phyloP scores from a whole-genome alignment of 2,888 invertebrate genomes.

The Artemia sinica region DNA sequence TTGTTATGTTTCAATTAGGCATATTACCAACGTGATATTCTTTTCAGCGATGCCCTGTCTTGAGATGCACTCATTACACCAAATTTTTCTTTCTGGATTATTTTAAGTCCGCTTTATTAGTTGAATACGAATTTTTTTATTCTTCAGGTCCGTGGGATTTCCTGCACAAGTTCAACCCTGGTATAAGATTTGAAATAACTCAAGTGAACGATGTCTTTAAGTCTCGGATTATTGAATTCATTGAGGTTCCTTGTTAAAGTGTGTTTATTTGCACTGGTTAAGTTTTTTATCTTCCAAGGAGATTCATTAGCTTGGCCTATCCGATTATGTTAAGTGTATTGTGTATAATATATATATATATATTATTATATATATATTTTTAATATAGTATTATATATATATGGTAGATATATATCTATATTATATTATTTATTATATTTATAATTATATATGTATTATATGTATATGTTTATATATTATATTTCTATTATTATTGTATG shows the following conservation, averaged over 20 bases:
- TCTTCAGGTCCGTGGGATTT: constrained; percentile 69
- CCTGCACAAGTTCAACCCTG: constrained; percentile 98
- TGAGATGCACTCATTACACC: too few relatives aligned
- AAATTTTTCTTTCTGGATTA: constrained; percentile 4
- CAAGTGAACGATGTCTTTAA: constrained; percentile 90
- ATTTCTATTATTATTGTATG: too few relatives aligned
- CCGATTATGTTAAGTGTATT: background rate
- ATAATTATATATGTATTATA: background rate
- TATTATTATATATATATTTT: background rate
- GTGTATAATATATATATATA: background rate
- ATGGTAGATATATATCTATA: background rate
- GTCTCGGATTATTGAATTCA: constrained; percentile 84
- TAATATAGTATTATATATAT: constrained; percentile 12
- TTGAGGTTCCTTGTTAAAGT: constrained; percentile 82
- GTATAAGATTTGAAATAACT: constrained; percentile 98
- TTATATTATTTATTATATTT: background rate
- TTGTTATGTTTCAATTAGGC: too few relatives aligned
- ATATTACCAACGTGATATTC: too few relatives aligned
- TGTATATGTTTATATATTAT: too few relatives aligned
- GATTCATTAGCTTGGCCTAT: background rate
- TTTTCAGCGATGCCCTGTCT: too few relatives aligned
- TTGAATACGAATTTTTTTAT: constrained; percentile 15
- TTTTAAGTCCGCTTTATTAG: background rate
- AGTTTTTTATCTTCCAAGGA: constrained; percentile 29
- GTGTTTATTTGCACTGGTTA: constrained; percentile 69